These are phyloP conservation scores for Panthera uncia DNA, from an alignment of 2,113 vertebrate genomes.

Conservation along the genomic window DNA sequence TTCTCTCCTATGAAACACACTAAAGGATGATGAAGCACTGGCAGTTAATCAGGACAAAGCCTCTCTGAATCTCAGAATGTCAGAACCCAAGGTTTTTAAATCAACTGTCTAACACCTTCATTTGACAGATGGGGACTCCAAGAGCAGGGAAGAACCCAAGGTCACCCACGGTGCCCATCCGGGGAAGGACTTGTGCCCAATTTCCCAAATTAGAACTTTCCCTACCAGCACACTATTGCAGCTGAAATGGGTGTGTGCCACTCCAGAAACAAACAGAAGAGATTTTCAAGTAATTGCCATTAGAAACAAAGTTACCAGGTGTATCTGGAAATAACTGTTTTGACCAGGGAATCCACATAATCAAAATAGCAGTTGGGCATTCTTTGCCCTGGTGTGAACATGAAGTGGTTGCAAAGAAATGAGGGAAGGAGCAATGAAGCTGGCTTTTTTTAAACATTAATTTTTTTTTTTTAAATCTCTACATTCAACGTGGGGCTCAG, in stretches of 20 bases:
- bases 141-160: not conserved
- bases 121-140: not conserved
- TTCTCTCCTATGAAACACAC: not conserved
- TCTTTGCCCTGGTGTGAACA: not conserved
- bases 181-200: not conserved
- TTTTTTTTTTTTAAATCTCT: no score
- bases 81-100: conserved; percentile 19
- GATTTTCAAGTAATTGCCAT: not conserved
- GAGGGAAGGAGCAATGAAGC: not conserved
- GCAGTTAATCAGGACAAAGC: not conserved
- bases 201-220: not conserved
- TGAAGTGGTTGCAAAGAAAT: not conserved
- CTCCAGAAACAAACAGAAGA: not conserved
- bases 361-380: not conserved
- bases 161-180: not conserved
- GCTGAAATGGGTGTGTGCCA: not conserved
- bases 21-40: not conserved
- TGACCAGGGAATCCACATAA: not conserved
- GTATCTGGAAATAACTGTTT: not conserved
- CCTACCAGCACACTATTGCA: not conserved
- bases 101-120: not conserved
- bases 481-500: no score
- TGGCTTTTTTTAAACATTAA: not conserved
- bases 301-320: not conserved
- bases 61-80: conserved; percentile 32